Base-by-base conservation (phyloP, 2,888 invertebrate genomes). In the Ditula angustiorana region DNA sequence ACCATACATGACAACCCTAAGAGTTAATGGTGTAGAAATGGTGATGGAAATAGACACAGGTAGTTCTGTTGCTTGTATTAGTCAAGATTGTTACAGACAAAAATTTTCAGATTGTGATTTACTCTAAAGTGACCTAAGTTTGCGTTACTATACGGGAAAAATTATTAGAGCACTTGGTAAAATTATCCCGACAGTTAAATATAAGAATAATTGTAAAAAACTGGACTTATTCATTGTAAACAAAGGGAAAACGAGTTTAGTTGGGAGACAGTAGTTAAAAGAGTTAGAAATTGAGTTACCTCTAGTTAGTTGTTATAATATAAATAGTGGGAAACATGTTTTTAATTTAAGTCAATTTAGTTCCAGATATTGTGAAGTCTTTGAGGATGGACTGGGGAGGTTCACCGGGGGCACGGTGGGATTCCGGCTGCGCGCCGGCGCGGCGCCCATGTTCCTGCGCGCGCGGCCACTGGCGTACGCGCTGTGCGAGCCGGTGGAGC, bases 41-140 rank as follows among this genome's bases (percentile, higher is more conserved):
- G 16, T 2, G 1, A 46, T 46, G 46, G 46, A 46, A 11, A 11
- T 46, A 11, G 46, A 67, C 26, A 62, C 62, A 0, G 59, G 62
- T 7, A 63, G 59, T 47, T 41, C 56, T 0, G 56, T 67, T 11
- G 61, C 67, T 8, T 67, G 67, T 23, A 67, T 67, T 26, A 63
- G 60, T 50, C 11, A 28, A 11, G 21, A 44, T n/a, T 33, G 49
- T 33, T 67, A 63, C 28, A 11, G 46, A 35, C 46, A 35, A 21
- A 13, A 49, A 11, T 61, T 57, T 46, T 11, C 19, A 41, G 37
- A 37, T n/a, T 47, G 37, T 30, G 16, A 41, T 0, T 46, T 46
- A 46, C 2, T 11, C 2, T 1, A 46, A 10, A 35, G 61, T 41
- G 50, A 57, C 28, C 19, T 61, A 13, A 57, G 8, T 11, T 35